A percentile compares a stretch with the other conserved stretches of the same genome.
These are phyloP conservation scores for Falco columbarius DNA, from an alignment of 2,797 vertebrate genomes.

Conservation along the genomic window DNA sequence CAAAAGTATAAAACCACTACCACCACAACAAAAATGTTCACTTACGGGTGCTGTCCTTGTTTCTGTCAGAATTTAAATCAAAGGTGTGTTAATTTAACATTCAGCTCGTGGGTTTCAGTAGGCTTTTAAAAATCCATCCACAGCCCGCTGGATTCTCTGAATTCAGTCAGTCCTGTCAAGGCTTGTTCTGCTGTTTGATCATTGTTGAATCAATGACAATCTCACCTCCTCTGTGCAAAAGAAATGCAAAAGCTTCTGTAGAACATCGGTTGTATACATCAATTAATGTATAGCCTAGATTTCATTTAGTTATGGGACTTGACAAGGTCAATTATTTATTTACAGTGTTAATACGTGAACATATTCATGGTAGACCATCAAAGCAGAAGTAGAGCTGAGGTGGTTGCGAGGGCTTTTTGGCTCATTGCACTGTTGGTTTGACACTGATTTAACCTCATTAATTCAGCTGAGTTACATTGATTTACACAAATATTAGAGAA, in stretches of 20 bases:
- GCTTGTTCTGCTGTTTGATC: neutral
- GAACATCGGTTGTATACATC: neutral
- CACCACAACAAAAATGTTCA: neutral
- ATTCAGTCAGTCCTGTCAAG: neutral
- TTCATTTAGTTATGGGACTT: neutral
- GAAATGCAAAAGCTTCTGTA: neutral
- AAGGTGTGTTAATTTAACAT: neutral
- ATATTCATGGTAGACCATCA: neutral
- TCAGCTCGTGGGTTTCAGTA: neutral
- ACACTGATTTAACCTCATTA: neutral
- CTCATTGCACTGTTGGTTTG: neutral
- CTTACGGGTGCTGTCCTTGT: neutral
- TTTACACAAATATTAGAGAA: neutral
- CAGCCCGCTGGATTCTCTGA: neutral
- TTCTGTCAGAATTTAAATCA: neutral
- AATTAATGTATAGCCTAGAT: neutral
- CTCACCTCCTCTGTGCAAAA: neutral
- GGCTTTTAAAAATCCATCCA: neutral
- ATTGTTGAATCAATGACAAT: slow-evolving; percentile 1
- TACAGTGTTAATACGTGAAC: neutral
- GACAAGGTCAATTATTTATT: neutral
- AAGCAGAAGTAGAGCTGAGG: neutral
- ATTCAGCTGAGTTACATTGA: neutral
- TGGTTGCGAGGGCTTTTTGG: neutral
- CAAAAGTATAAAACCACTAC: neutral